Evolutionary conservation across 2,797 vertebrate species (phyloP).

Genomic region (Sebastiscus tertius): DNA sequence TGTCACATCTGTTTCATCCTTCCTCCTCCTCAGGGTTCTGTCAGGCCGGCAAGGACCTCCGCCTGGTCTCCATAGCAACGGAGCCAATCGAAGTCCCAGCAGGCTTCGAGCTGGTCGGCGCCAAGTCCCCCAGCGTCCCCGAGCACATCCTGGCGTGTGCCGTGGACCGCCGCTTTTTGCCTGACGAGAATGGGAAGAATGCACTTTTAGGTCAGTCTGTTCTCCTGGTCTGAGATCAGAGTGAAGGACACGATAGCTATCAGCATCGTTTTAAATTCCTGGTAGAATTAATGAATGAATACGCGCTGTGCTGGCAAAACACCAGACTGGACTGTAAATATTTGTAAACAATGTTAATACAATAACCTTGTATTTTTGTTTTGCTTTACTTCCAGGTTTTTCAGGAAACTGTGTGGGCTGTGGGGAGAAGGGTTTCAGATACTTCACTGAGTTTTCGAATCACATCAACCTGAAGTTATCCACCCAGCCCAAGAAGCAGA

Average conservation of each 20-base stretch:
- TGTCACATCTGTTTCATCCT: not conserved
- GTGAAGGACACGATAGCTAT: not conserved
- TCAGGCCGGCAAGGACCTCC: constrained; percentile 98
- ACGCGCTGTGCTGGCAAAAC: not conserved
- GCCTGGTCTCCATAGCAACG: constrained; percentile 92
- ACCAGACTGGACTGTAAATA: not conserved
- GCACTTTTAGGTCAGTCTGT: constrained; percentile 98
- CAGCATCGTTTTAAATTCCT: not conserved
- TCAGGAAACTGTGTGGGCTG: constrained; percentile 99
- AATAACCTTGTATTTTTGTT: not conserved
- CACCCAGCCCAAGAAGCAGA: constrained; percentile 99
- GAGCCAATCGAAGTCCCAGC: constrained; percentile 93
- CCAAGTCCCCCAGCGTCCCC: constrained; percentile 93
- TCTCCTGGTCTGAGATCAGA: not conserved
- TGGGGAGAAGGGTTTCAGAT: constrained; percentile 97
- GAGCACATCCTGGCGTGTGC: constrained; percentile 97
- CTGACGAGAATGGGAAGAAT: constrained; percentile 99
- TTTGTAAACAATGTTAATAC: not conserved
- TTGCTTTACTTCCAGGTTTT: constrained; percentile 87
- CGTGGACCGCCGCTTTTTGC: constrained; percentile 96
- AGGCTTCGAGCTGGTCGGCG: constrained; percentile 95
- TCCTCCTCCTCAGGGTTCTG: constrained; percentile 89
- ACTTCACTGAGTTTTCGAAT: constrained; percentile 99
- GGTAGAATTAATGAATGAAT: not conserved
- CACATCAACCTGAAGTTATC: constrained; percentile 99